These are phyloP conservation scores for Leptinotarsa texana DNA, from an alignment of 1,140 invertebrate species.

Conservation along the genomic window DNA sequence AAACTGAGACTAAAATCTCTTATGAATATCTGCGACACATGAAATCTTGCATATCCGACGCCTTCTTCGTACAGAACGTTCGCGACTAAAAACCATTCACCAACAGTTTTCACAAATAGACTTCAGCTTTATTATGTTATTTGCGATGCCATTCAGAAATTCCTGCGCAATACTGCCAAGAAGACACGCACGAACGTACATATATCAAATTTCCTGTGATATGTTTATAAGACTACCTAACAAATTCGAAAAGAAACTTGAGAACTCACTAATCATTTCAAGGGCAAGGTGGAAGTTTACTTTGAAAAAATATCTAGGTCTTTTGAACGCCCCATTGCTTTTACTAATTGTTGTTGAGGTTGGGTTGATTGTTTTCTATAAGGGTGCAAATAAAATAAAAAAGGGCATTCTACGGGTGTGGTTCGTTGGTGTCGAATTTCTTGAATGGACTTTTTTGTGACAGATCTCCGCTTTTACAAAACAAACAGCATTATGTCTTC, in stretches of 20 bases:
- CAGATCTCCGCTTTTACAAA: too few species aligned
- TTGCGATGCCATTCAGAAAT: neutral
- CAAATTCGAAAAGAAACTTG: neutral
- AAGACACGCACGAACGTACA: neutral
- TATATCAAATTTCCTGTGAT: neutral
- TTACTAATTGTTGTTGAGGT: too few species aligned
- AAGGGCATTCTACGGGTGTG: too few species aligned
- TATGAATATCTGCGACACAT: too few species aligned
- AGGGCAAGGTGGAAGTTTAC: neutral
- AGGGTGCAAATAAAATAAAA: too few species aligned
- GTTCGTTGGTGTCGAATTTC: too few species aligned
- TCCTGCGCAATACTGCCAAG: neutral
- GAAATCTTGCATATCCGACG: neutral
- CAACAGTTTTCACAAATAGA: neutral
- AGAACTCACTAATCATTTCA: neutral
- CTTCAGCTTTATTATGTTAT: constrained; percentile 1
- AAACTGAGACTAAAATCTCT: too few species aligned
- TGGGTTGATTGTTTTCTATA: too few species aligned
- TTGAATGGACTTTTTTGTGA: too few species aligned
- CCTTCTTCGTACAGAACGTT: neutral
- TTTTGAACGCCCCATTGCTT: too few species aligned
- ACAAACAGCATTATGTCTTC: too few species aligned
- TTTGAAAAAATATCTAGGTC: too few species aligned
- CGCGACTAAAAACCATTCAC: neutral
- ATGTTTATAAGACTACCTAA: neutral